Evolutionary conservation across 1,140 invertebrate species (phyloP).

Genomic region (Megathymus violae): DNA sequence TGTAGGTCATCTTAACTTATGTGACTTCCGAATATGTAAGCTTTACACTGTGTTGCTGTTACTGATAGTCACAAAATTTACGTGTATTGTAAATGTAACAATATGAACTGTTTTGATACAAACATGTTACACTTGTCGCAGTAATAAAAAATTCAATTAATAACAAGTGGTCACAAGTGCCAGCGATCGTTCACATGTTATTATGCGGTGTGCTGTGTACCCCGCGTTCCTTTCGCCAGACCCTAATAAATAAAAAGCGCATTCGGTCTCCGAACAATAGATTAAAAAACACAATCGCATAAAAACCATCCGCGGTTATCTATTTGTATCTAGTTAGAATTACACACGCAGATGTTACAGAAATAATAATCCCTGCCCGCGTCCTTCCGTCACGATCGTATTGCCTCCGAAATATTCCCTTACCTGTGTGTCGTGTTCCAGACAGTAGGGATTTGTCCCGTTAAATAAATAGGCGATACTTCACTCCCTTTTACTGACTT

Average conservation of each 20-base stretch:
- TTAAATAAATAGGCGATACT: constrained; percentile 70
- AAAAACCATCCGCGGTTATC: constrained; percentile 82
- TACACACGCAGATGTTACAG: constrained; percentile 80
- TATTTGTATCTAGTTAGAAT: constrained; percentile 83
- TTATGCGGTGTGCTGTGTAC: constrained; percentile 40
- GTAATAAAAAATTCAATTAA: constrained; percentile 75
- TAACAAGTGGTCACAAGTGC: constrained; percentile 75
- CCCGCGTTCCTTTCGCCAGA: constrained; percentile 39
- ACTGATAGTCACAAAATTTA: background rate
- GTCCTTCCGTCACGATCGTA: constrained; percentile 55
- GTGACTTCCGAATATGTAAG: too few relatives aligned
- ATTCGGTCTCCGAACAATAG: constrained; percentile 75
- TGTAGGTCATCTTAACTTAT: too few relatives aligned
- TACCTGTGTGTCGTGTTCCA: constrained; percentile 63
- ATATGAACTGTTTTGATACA: constrained; percentile 24
- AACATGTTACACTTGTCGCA: constrained; percentile 46
- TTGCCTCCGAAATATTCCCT: constrained; percentile 52
- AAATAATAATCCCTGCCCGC: constrained; percentile 71
- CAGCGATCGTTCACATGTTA: constrained; percentile 66
- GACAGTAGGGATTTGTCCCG: constrained; percentile 66
- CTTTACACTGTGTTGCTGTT: too few relatives aligned
- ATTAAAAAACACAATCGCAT: constrained; percentile 73
- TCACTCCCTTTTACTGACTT: constrained; percentile 44
- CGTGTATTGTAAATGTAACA: background rate
- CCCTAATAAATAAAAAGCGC: constrained; percentile 76